Evolutionary conservation across 2,888 invertebrate genomes (phyloP).

Genomic region (Dicycla oo): DNA sequence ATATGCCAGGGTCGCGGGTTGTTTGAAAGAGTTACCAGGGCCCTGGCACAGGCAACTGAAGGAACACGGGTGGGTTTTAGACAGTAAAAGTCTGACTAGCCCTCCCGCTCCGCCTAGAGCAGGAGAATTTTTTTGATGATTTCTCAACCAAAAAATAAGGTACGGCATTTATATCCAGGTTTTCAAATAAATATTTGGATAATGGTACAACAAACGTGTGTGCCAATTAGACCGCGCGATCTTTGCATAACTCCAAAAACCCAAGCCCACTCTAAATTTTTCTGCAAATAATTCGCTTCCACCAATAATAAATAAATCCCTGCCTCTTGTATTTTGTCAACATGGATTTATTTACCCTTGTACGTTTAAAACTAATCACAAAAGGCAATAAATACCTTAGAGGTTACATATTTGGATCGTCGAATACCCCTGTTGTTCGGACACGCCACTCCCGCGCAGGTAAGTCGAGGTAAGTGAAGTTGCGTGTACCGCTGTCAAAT

Average conservation of each 20-base stretch:
- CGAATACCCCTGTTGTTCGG: conserved; percentile 74
- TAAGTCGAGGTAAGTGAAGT: conserved; percentile 88
- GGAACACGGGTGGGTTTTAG: too few relatives aligned
- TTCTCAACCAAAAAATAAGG: too few relatives aligned
- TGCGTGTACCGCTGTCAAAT: conserved; percentile 86
- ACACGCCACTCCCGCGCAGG: conserved; percentile 82
- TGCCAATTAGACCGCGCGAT: conserved; percentile 9
- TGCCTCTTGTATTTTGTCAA: conserved; percentile 54
- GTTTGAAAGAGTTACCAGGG: too few relatives aligned
- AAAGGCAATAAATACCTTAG: conserved; percentile 71
- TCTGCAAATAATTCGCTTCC: conserved; percentile 23
- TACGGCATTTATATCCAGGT: too few relatives aligned
- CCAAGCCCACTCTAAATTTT: conserved; percentile 25
- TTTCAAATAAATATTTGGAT: too few relatives aligned
- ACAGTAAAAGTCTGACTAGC: too few relatives aligned
- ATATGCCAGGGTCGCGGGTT: too few relatives aligned
- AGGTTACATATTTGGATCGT: conserved; percentile 75
- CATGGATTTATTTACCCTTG: conserved; percentile 49
- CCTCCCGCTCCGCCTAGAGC: too few relatives aligned
- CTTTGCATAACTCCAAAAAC: conserved; percentile 7
- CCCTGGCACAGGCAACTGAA: too few relatives aligned
- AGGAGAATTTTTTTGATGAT: too few relatives aligned
- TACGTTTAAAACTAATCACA: conserved; percentile 60
- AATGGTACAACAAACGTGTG: background rate
- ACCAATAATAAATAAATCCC: conserved; percentile 39